These are phyloP conservation scores for Hypselothyrea guttata DNA, from an alignment of 2,888 invertebrate species.

Conservation along the genomic window DNA sequence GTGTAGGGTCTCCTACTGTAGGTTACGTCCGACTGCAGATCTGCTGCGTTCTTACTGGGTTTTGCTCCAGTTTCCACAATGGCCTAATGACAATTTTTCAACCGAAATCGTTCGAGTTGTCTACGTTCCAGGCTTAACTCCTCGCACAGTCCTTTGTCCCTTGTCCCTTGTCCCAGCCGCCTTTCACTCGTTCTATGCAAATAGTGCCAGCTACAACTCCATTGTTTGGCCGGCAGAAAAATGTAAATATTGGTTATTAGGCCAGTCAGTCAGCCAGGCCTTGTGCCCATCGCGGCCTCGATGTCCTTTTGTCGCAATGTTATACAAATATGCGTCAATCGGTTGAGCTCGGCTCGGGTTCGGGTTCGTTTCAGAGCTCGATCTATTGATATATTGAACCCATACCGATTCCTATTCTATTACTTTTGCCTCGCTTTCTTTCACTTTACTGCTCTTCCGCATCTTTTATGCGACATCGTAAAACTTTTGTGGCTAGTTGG, in stretches of 20 bases:
- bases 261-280: constrained; percentile 15
- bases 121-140: constrained; percentile 44
- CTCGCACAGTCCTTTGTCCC: constrained; percentile 34
- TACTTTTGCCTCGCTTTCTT: neutral
- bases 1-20: too few relatives aligned
- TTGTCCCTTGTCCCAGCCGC: constrained; percentile 22
- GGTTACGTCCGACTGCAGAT: too few relatives aligned
- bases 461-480: constrained; percentile 51
- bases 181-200: constrained; percentile 32
- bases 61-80: constrained; percentile 4
- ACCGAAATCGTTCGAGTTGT: constrained; percentile 16
- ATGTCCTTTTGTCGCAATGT: constrained; percentile 65
- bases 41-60: neutral
- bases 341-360: constrained; percentile 29
- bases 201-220: constrained; percentile 25
- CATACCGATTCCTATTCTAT: constrained; percentile 43
- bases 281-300: constrained; percentile 20
- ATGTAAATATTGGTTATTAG: constrained; percentile 61
- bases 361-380: constrained; percentile 7
- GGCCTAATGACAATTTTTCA: constrained; percentile 38
- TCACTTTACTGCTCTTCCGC: constrained; percentile 21
- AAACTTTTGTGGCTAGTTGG: constrained; percentile 55
- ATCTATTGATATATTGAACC: constrained; percentile 36
- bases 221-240: constrained; percentile 29
- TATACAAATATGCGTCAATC: constrained; percentile 68